phyloP scores from a whole-genome alignment of 2,113 vertebrate genomes.

The Rhodinocichla rosea region DNA sequence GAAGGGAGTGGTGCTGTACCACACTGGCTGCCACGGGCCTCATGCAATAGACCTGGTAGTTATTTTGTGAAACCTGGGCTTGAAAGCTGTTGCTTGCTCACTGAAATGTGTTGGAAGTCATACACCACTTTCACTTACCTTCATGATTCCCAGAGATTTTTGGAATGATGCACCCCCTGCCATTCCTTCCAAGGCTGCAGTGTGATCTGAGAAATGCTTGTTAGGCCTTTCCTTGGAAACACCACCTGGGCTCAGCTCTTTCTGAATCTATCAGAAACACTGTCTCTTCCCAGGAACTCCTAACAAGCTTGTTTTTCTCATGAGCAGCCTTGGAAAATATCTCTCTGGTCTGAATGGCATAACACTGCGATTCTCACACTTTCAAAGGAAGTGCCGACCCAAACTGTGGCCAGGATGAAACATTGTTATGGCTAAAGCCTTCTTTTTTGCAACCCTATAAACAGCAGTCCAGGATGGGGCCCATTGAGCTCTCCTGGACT shows the following conservation, averaged over 20 bases:
- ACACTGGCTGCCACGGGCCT: rapidly evolving
- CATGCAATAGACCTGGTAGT: not conserved
- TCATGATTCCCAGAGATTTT: not conserved
- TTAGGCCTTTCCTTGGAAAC: not conserved
- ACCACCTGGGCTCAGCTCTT: not conserved
- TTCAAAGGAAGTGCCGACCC: not conserved
- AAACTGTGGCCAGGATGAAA: not conserved
- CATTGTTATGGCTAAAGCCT: not conserved
- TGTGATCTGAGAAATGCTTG: not conserved
- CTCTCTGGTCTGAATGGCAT: not conserved
- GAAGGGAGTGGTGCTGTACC: not conserved
- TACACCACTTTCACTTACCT: not conserved
- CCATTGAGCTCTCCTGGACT: not conserved
- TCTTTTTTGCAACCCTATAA: too few species aligned
- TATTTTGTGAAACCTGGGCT: not conserved
- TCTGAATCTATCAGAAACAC: not conserved
- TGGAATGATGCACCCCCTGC: not conserved
- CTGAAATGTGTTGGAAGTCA: rapidly evolving
- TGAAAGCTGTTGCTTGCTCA: not conserved
- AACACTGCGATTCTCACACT: not conserved
- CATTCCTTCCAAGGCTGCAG: not conserved
- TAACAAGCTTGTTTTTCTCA: not conserved
- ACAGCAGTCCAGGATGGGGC: not conserved
- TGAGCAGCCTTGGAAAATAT: not conserved
- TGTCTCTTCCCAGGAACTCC: not conserved